Conservation (phyloP, 2,888 invertebrate genomes). For the Cantharis flavilabris region DNA sequence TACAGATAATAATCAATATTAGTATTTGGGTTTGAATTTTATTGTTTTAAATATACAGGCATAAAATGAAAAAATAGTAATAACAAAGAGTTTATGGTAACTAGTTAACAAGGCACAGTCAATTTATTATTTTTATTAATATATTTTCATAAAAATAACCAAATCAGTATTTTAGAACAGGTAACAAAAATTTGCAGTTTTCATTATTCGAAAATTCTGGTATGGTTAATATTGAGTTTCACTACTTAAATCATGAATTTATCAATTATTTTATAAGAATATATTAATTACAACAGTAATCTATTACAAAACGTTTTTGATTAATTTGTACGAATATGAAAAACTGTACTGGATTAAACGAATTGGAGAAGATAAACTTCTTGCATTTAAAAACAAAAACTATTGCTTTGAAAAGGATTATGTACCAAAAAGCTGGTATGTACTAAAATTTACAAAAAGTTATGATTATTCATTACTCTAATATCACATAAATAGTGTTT, state of each 20-base stretch:
- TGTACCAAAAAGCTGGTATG: neutral
- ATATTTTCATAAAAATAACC: neutral
- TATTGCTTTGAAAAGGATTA: neutral
- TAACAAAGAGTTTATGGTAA: neutral
- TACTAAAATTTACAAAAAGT: neutral
- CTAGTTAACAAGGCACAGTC: neutral
- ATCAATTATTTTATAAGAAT: neutral
- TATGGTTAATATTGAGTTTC: too few species aligned
- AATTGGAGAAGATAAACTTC: neutral
- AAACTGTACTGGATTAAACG: neutral
- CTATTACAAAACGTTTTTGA: neutral
- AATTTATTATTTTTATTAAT: neutral
- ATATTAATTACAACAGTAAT: neutral
- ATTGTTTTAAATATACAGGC: neutral
- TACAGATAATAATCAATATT: neutral
- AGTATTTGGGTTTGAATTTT: neutral
- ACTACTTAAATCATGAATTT: too few species aligned
- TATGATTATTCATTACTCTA: neutral
- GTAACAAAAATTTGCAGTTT: too few species aligned
- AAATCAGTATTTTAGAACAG: too few species aligned
- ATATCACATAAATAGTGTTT: neutral
- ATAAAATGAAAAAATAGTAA: neutral
- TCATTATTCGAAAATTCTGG: too few species aligned
- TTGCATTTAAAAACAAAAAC: neutral
- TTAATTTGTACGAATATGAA: neutral